Evolutionary conservation across 2,888 invertebrate genomes (phyloP).

Genomic region (Sminthurinus aureus): DNA sequence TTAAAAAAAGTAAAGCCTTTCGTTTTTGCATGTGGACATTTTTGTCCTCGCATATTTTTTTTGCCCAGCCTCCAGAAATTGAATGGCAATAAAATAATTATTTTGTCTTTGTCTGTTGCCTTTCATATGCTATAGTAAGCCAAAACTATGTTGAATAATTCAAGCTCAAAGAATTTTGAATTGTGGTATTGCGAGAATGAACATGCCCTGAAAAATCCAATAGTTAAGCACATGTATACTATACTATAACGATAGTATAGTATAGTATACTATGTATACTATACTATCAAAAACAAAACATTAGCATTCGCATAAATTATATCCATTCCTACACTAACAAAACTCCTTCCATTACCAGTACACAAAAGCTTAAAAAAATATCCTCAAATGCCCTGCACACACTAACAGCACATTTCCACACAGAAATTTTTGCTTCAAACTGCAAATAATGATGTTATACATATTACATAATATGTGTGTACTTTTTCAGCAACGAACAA

Average conservation of each 20-base stretch:
- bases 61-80: neutral
- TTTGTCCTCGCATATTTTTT: neutral
- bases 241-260: neutral
- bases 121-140: too few relatives aligned
- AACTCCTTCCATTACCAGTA: too few relatives aligned
- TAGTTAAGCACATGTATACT: too few relatives aligned
- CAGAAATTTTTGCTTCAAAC: neutral
- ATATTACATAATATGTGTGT: too few relatives aligned
- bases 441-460: too few relatives aligned
- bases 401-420: neutral
- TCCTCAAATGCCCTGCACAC: neutral
- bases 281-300: too few relatives aligned
- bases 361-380: neutral
- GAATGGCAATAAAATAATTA: neutral
- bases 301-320: too few relatives aligned
- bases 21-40: neutral
- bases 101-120: too few relatives aligned
- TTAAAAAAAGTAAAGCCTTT: neutral
- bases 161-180: too few relatives aligned
- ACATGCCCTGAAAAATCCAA: neutral
- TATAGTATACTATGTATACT: neutral
- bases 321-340: too few relatives aligned
- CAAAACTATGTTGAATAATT: too few relatives aligned
- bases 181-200: neutral
- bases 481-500: too few relatives aligned